phyloP scores from a whole-genome alignment of 2,888 invertebrate species.

The Ryuthela nishihirai region DNA sequence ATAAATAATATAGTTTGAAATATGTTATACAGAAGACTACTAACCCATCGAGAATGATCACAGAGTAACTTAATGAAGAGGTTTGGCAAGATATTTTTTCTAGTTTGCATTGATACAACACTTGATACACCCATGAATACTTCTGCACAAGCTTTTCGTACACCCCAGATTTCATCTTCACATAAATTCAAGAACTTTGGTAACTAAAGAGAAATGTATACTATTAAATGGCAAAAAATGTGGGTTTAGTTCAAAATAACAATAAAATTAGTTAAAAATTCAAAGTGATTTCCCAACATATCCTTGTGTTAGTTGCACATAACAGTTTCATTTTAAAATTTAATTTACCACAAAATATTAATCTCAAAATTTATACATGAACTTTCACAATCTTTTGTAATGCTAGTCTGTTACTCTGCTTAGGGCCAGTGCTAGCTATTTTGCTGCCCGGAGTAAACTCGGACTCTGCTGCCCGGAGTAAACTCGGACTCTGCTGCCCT shows the following conservation, averaged over 20 bases:
- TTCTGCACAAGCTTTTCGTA: slow-evolving; percentile 73
- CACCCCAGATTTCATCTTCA: slow-evolving; percentile 66
- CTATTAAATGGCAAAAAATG: neutral
- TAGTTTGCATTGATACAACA: slow-evolving; percentile 58
- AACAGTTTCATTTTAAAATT: too few species aligned
- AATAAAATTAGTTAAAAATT: neutral
- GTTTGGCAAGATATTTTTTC: slow-evolving; percentile 61
- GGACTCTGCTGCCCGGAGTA: too few species aligned
- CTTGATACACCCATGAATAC: slow-evolving; percentile 66
- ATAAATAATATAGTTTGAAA: too few species aligned
- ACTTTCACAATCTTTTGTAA: too few species aligned
- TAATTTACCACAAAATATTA: too few species aligned
- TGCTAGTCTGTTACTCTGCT: too few species aligned
- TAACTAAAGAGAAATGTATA: slow-evolving; percentile 56
- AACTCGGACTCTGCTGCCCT: too few species aligned
- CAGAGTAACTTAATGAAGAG: slow-evolving; percentile 62
- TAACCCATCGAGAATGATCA: slow-evolving; percentile 55
- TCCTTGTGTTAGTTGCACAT: too few species aligned
- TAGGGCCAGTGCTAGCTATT: too few species aligned
- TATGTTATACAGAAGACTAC: too few species aligned
- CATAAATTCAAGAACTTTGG: slow-evolving; percentile 65
- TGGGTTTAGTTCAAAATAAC: neutral
- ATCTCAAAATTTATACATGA: too few species aligned
- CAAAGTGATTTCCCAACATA: neutral
- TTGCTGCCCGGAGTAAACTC: too few species aligned